Evolutionary conservation across 37 sponge, comb jelly and placozoan genomes (phyloP), one percentile per base, ranked within the genome.

Genomic region (Trichoplax adhaerens): DNA sequence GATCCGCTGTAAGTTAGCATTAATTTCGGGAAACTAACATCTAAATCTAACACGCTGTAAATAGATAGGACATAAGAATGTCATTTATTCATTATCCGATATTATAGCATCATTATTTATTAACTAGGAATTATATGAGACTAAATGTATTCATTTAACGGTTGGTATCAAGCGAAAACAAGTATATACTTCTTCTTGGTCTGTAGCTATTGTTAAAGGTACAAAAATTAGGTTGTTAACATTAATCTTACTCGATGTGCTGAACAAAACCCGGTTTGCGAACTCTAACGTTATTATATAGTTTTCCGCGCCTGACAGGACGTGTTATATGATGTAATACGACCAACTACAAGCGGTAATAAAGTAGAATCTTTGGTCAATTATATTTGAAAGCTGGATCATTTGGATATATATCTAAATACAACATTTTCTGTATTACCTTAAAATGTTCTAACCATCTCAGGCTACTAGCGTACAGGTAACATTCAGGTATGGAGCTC

Each of bases 401-500:
- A 29, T 29, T 29, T 29, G 29, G 29, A 29, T 29, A 29, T 29
- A 29, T 29, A 29, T n/a, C n/a, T n/a, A 29, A 29, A 29, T 29
- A 29, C 29, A 29, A 29, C 29, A 29, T 29, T 29, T 29, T 29
- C 29, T 29, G 2, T n/a, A 49, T 68, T 55, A 81, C 86, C 85
- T 85, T 65, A 61, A 82, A 86, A 12, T 83, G 72, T 79, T 94
- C 85, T 8, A 94, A 70, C 78, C 86, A 90, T 0, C 95, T 76
- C 48, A 94, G 77, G 7, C 90, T 90, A 58, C 91, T 89, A 58
- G 90, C 86, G 75, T 83, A 94, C 58, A 89, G 74, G 58, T 82
- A 60, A 0, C 81, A 50, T 52, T 57, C 68, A 1, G 91, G 82
- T n/a, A 3, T 29, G 29, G 29, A 29, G 29, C 29, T 29, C 29